A percentile compares a stretch with the other conserved stretches of the same genome.
These are phyloP conservation scores for Coracias cyanogaster DNA, from an alignment of 2,797 vertebrate genomes.

Conservation along the genomic window DNA sequence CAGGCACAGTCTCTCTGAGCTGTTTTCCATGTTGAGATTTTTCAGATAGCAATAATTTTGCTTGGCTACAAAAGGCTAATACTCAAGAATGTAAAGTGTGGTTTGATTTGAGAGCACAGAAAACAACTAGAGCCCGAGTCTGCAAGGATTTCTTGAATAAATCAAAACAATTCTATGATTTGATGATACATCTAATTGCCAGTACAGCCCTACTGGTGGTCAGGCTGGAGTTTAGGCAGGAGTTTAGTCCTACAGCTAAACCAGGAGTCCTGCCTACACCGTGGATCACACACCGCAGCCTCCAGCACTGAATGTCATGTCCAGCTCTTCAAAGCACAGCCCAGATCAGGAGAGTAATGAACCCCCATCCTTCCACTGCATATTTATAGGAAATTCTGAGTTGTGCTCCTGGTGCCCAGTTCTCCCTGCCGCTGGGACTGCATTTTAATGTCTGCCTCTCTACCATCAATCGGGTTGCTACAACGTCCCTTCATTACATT, in stretches of 20 bases:
- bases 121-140: not conserved
- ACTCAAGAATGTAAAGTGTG: not conserved
- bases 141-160: not conserved
- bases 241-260: not conserved
- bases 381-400: conserved; percentile 14
- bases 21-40: not conserved
- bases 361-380: not conserved
- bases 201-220: not conserved
- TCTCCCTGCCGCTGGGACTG: not conserved
- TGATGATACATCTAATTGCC: not conserved
- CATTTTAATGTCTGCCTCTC: not conserved
- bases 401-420: not conserved
- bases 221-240: not conserved
- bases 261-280: not conserved
- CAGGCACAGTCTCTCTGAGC: not conserved
- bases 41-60: conserved; percentile 6
- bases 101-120: not conserved
- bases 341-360: not conserved
- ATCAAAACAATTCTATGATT: not conserved
- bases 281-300: not conserved
- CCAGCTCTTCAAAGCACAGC: not conserved
- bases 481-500: not conserved
- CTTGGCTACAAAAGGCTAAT: not conserved
- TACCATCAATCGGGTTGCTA: not conserved
- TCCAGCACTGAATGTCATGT: not conserved